Base-by-base conservation (phyloP, 1,140 invertebrate genomes). In the Thalassaphorura encarpata region DNA sequence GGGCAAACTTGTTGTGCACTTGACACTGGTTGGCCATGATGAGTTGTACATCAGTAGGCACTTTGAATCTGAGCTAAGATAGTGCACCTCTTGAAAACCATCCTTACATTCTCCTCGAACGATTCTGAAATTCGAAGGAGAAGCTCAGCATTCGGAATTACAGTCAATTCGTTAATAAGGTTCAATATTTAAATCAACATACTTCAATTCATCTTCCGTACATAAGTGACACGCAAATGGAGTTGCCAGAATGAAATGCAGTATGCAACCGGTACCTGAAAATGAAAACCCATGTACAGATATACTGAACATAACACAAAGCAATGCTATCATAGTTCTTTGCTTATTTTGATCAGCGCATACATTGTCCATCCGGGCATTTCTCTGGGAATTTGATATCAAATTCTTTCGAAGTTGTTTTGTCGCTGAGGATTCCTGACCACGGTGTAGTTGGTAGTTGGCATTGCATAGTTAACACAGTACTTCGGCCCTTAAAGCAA, bases 351-450 rank as follows among this genome's bases (percentile, higher is more conserved):
- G 8, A 23, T 18, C 48, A 23, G 31, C 48, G 40, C 80, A 82
- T 2, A 80, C 82, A 3, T 77, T n/a, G n/a, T n/a, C n/a, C 80
- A 68, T 80, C 78, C 0, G 77, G 72, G 67, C 80, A 81, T 28
- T 73, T 72, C 3, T 72, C 67, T 3, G 80, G 79, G 29, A 77
- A 62, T 41, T 66, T 58, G 29, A 77, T 63, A 21, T 52, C 47
- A 48, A 21, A 29, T 27, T 45, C 16, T 8, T 52, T n/a, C 18
- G 24, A 11, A 6, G 31, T 27, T 48, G 31, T 18, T 4, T 13
- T 46, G 11, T 46, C 47, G n/a, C 31, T 49, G 31, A 15, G 57
- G 21, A 42, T 21, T 19, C 72, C 74, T 33, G 69, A 62, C 21
- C 68, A 71, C 23, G 69, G 64, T 50, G 72, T 52, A 23, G 69